Conservation (phyloP, 2,113 vertebrate genomes). For the Heterotis niloticus region DNA sequence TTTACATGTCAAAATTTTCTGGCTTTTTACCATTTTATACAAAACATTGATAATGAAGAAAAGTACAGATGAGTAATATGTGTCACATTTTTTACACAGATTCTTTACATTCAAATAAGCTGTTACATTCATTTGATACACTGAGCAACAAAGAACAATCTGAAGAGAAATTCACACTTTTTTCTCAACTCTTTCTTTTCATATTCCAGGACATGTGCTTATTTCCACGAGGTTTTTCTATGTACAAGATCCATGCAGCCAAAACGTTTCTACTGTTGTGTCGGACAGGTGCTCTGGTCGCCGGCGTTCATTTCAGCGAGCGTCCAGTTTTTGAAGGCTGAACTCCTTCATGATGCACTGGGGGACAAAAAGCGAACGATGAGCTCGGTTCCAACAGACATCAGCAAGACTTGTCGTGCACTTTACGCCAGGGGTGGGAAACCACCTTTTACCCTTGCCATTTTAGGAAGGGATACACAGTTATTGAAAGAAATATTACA, state of each 20-base stretch:
- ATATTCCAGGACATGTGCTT: neutral
- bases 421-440: too few species aligned
- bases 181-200: neutral
- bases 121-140: too few species aligned
- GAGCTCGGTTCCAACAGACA: neutral
- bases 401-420: neutral
- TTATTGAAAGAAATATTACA: too few species aligned
- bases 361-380: conserved; percentile 31
- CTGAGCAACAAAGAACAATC: too few species aligned
- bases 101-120: too few species aligned
- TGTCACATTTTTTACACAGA: too few species aligned
- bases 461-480: neutral
- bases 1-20: too few species aligned
- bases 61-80: too few species aligned
- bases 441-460: neutral
- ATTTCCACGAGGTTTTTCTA: neutral
- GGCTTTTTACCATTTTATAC: too few species aligned
- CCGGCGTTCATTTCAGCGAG: conserved; percentile 52
- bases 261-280: neutral
- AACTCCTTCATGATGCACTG: conserved; percentile 52
- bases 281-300: neutral
- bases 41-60: too few species aligned
- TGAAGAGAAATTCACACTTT: too few species aligned
- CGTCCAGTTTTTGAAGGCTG: conserved; percentile 49
- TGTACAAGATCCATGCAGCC: neutral